Evolutionary conservation across 2,113 vertebrate species (phyloP), one percentile per base, ranked within the genome.

Genomic region (Nycticebus coucang): DNA sequence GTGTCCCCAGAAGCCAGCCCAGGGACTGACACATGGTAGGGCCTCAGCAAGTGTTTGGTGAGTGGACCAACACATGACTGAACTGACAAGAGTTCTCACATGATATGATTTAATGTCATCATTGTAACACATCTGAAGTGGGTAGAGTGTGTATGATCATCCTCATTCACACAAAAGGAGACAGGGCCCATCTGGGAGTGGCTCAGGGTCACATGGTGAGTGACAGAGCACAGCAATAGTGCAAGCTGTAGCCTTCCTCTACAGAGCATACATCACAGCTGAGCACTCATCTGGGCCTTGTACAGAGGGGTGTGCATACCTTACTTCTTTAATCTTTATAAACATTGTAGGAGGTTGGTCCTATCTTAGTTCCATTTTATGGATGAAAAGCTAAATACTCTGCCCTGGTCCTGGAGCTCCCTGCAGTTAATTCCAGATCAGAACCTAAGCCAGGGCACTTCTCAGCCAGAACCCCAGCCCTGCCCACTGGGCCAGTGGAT

Each of bases 281-380:
- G 28, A 50, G 84, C 13, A 8, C 14, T 22, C 15, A 2, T 35
- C 41, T 13, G 35, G 28, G 79, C 22, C 55, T 37, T 2, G 24
- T 10, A 64, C 2, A 5, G 19, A 78, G 33, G 35, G 0, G 0
- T 4, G 1, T 9, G 24, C 3, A 0, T 1, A 3, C 0, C 0
- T 35, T 12, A 11, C 41, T 50, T 35, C 59, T n/a, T 30, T 57
- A n/a, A 17, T 22, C 24, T 24, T 60, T 62, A 64, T 1, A 10
- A 12, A 64, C 35, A 5, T 22, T 2, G 4, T 10, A 45, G 86
- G 8, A 30, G 18, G 62, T 24, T 24, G 17, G 45, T 21, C 71
- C 84, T 24, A 14, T 26, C 87, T 45, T 18, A 6, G 12, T 26
- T 35, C 50, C 9, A 0, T 18, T 45, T 41, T 60, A 2, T 37